Percentiles rank a stretch among this genome's conserved stretches.
Evolutionary conservation across 2,797 vertebrate genomes (phyloP).

Genomic region (Knipowitschia caucasica): DNA sequence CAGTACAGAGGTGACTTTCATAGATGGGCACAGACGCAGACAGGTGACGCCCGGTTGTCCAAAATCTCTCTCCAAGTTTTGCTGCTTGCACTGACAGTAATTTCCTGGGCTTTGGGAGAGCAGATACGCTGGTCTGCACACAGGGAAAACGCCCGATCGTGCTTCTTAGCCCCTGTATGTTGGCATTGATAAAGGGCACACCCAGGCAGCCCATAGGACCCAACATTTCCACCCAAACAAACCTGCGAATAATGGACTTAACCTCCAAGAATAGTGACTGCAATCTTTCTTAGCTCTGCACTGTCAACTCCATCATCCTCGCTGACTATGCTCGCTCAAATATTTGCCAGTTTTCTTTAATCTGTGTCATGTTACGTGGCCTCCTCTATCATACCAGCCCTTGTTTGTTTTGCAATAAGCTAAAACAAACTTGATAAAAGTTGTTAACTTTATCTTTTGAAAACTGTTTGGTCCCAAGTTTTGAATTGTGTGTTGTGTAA

Average conservation of each 20-base stretch:
- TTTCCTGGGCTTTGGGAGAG: conserved; percentile 74
- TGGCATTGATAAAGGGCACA: conserved; percentile 59
- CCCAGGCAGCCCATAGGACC: background rate
- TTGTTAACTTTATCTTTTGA: no score
- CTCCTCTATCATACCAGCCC: background rate
- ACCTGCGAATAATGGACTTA: conserved; percentile 28
- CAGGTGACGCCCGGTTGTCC: conserved; percentile 67
- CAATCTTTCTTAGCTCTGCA: conserved; percentile 11
- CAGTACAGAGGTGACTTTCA: conserved; percentile 40
- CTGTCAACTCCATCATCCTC: conserved; percentile 10
- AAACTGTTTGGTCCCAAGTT: no score
- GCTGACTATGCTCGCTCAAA: conserved; percentile 17
- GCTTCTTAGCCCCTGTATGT: conserved; percentile 63
- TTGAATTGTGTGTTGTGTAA: no score
- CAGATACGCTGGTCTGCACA: conserved; percentile 69
- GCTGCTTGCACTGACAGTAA: conserved; percentile 77
- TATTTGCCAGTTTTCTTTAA: conserved; percentile 31
- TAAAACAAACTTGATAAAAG: no score
- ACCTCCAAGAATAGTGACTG: conserved; percentile 32
- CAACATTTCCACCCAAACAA: conserved; percentile 28
- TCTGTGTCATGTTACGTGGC: conserved; percentile 19
- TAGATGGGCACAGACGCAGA: conserved; percentile 37
- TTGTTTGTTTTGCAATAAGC: background rate
- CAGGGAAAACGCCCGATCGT: conserved; percentile 69
- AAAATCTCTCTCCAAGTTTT: conserved; percentile 74